Percentiles rank a stretch among this genome's conserved stretches.
These are phyloP conservation scores for Gambusia yucatana DNA, from an alignment of 2,797 vertebrate genomes.

Conservation along the genomic window DNA sequence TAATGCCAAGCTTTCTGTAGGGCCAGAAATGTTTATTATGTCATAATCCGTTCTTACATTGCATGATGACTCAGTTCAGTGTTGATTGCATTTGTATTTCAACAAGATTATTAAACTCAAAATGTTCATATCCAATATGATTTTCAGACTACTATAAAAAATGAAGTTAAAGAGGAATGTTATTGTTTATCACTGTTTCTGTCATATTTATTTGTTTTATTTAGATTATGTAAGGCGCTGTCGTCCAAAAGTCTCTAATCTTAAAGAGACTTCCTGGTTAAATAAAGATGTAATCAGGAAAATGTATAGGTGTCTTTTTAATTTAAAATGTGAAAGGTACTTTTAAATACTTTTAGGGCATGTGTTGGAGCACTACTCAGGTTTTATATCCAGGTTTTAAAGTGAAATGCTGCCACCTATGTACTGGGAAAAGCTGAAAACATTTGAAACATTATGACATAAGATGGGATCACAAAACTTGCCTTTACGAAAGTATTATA, in stretches of 20 bases:
- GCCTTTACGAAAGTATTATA: background rate
- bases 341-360: background rate
- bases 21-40: background rate
- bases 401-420: background rate
- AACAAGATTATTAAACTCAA: background rate
- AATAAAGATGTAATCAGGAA: background rate
- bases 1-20: background rate
- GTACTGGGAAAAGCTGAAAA: background rate
- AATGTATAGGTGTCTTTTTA: background rate
- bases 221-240: background rate
- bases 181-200: background rate
- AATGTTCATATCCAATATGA: background rate
- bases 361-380: background rate
- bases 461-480: background rate
- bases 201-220: background rate
- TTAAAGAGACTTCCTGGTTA: background rate
- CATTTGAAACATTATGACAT: background rate
- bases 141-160: background rate
- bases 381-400: background rate
- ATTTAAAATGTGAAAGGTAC: background rate
- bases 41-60: background rate
- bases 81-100: background rate
- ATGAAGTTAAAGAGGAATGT: background rate
- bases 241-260: background rate
- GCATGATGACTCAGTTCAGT: background rate